Base-by-base conservation (phyloP, 2,797 vertebrate genomes). In the Odontamblyopus rebecca region DNA sequence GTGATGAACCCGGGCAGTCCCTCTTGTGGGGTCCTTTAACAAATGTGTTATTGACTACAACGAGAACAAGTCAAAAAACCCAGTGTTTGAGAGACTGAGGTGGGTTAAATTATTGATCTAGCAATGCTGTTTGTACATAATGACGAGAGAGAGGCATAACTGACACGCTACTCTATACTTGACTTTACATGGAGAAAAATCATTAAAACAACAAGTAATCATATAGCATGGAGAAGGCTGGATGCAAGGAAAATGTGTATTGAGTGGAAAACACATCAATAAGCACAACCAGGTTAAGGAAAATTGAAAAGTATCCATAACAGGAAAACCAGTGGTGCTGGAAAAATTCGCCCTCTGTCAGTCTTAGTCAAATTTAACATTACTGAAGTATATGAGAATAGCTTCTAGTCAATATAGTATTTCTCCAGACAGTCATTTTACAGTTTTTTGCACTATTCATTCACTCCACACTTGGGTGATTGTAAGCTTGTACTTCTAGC, bases 1-100 rank as follows among this genome's bases (percentile, higher is more conserved):
- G 82, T 89, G 86, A 92, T 88, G 76, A 86, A 91, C 75, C 79
- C 77, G 74, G 85, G 81, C 67, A 77, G 77, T 91, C 85, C 82
- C 86, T 87, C 81, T 89, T 77, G 87, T 73, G 78, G 74, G 76
- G 70, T 76, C 74, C 80, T 70, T 77, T 76, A 80, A 89, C 88
- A 83, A 93, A 91, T 86, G 76, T 72, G 71, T 87, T 92, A 93
- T 92, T 88, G 90, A 93, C 91, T 87, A 72, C 72, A 65, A 79
- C 38, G 59, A 76, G 73, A 57, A 82, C 83, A 82, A 82, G 76
- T 83, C 82, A 73, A 48, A 88, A 79, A 87, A 85, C 56, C 73
- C 73, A 75, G 60, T 70, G 50, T 80, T 71, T 41, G 63, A 82
- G 72, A 68, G 71, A 64, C 73, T 67, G 64, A 67, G 74, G 79